Conservation (phyloP, 2,797 vertebrate species). For the Myotis daubentonii region DNA sequence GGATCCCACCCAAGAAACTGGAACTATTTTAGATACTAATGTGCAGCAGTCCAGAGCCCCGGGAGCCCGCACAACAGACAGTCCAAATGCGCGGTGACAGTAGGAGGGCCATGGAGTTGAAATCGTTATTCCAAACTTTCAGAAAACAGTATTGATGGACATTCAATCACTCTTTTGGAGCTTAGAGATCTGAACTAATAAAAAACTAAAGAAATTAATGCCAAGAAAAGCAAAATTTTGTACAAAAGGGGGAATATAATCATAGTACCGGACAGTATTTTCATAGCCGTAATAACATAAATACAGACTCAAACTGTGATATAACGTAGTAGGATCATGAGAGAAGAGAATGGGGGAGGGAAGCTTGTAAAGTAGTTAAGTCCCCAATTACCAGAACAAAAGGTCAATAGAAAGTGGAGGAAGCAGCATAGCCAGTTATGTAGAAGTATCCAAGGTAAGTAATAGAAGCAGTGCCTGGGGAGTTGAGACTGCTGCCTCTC, state of each 20-base stretch:
- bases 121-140: background rate
- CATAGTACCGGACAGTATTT: background rate
- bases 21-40: background rate
- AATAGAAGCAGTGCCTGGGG: background rate
- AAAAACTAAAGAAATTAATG: background rate
- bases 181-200: background rate
- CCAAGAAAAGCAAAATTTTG: background rate
- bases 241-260: background rate
- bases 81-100: fast-evolving
- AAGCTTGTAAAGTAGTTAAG: background rate
- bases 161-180: background rate
- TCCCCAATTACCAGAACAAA: background rate
- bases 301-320: background rate
- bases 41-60: background rate
- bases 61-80: background rate
- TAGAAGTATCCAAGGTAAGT: background rate
- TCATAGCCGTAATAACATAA: background rate
- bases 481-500: background rate
- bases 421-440: background rate
- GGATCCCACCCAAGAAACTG: background rate
- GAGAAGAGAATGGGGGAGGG: background rate
- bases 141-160: background rate
- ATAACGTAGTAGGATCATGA: background rate
- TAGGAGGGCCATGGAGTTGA: background rate
- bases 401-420: background rate